phyloP scores from a whole-genome alignment of 2,888 invertebrate species.

The Rhimphoctona megacephalus region DNA sequence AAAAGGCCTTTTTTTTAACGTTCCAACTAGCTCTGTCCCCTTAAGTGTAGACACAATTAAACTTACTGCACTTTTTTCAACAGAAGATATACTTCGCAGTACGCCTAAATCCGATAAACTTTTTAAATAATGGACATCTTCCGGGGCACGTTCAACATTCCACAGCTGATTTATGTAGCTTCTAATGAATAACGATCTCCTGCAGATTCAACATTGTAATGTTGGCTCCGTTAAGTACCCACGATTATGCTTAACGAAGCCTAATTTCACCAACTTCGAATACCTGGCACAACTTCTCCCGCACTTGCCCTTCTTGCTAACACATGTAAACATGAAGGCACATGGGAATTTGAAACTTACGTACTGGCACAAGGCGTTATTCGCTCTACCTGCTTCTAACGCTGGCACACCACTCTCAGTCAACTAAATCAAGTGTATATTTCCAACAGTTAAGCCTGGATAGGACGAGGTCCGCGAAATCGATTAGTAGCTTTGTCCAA shows the following conservation, averaged over 20 bases:
- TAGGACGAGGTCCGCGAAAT: background rate
- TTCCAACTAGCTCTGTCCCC: too few species aligned
- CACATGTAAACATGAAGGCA: conserved; percentile 23
- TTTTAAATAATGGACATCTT: background rate
- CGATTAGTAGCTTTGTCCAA: background rate
- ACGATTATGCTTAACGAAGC: conserved; percentile 78
- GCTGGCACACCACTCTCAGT: conserved; percentile 2
- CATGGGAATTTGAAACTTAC: conserved; percentile 27
- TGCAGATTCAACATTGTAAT: conserved; percentile 73
- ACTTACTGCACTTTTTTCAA: background rate
- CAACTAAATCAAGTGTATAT: conserved; percentile 26
- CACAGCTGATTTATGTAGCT: conserved; percentile 7
- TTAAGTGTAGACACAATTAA: too few species aligned
- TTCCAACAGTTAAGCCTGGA: background rate
- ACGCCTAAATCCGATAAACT: background rate
- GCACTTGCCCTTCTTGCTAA: conserved; percentile 45
- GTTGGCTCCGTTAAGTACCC: conserved; percentile 77
- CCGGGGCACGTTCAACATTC: background rate
- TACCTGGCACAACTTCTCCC: conserved; percentile 53
- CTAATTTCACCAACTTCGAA: conserved; percentile 74
- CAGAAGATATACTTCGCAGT: background rate
- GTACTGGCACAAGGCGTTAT: conserved; percentile 8
- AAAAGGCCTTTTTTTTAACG: too few species aligned
- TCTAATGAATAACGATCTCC: conserved; percentile 11
- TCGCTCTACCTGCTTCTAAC: conserved; percentile 12